Conservation (phyloP, 2,797 vertebrate genomes). For the Ambastaia sidthimunki region DNA sequence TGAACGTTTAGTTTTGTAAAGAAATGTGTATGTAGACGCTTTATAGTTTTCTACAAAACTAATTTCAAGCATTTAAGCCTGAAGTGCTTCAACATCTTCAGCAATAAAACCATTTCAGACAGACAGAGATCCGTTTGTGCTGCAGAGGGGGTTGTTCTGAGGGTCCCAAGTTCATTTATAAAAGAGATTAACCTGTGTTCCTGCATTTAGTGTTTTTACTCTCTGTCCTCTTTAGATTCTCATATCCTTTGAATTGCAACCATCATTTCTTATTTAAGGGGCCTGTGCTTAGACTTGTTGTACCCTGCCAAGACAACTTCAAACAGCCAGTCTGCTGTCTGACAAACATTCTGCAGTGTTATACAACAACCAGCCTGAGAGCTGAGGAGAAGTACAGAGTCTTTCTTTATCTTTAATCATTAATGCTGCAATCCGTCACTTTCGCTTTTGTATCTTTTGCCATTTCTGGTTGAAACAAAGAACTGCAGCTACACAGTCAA, state of each 20-base stretch:
- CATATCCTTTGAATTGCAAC: conserved; percentile 64
- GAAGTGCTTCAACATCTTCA: background rate
- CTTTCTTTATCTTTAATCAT: conserved; percentile 34
- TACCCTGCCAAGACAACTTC: conserved; percentile 59
- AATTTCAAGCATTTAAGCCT: background rate
- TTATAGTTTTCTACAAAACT: background rate
- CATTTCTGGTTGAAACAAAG: no score
- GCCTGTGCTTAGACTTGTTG: conserved; percentile 70
- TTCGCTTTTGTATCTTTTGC: no score
- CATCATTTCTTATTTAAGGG: conserved; percentile 66
- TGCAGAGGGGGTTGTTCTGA: conserved; percentile 54
- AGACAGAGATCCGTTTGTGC: conserved; percentile 52
- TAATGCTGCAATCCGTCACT: background rate
- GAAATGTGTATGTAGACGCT: background rate
- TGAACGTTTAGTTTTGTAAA: background rate
- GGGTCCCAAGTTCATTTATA: conserved; percentile 58
- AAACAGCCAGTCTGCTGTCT: conserved; percentile 55
- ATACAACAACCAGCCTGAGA: conserved; percentile 32
- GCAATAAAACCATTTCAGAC: background rate
- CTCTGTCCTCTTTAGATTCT: conserved; percentile 57
- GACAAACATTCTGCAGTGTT: conserved; percentile 57
- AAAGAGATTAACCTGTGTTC: conserved; percentile 64
- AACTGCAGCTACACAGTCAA: no score
- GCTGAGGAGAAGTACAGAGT: background rate
- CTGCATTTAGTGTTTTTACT: conserved; percentile 71